Evolutionary conservation across 2,888 invertebrate species (phyloP), one percentile per base, ranked within the genome.

Genomic region (Spatulosminthurus flaviceps): DNA sequence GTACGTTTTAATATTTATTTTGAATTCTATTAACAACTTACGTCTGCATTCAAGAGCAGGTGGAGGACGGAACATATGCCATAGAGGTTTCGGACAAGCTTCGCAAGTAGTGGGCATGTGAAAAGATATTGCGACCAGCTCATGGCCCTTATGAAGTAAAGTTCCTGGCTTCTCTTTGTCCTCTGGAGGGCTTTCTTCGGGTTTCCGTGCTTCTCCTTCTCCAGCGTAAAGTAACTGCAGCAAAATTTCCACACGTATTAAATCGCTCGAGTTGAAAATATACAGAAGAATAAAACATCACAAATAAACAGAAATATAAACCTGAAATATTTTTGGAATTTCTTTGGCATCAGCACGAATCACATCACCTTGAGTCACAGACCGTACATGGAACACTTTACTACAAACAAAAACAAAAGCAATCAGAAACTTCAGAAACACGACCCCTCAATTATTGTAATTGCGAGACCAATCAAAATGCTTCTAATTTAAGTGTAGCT

Each of bases 31-130:
- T 64, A 22, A 26, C 2, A 13, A 83, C 86, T 86, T 83, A 95
- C 98, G 92, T 90, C 95, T 92, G 89, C 99, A 99, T 90, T 98
- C 98, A 87, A 97, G 92, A 81, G 98, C 98, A 85, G 96, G 95
- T 83, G 98, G 98, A 85, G 98, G 98, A 87, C 97, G 93, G 89
- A 99, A 94, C 93, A 98, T 94, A 89, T 97, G 94, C 95, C 97
- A 98, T 86, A 98, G 91, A 86, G 97, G 97, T 87, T 96, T 96
- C 83, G 96, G 93, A 90, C 99, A 99, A 85, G 96, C 94, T 90
- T 98, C 98, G 90, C 98, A 99, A 85, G 95, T 94, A 16, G 98
- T 97, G 78, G 98, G 98, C 92, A 97, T 98, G 89, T 98, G 97
- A 90, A 95, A 98, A 86, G 95, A 95, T 87, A 98, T 95, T 88